Percentiles rank a stretch among this genome's conserved stretches.
These are phyloP conservation scores for Sarcophaga rosellei DNA, from an alignment of 2,888 invertebrate genomes.

Conservation along the genomic window DNA sequence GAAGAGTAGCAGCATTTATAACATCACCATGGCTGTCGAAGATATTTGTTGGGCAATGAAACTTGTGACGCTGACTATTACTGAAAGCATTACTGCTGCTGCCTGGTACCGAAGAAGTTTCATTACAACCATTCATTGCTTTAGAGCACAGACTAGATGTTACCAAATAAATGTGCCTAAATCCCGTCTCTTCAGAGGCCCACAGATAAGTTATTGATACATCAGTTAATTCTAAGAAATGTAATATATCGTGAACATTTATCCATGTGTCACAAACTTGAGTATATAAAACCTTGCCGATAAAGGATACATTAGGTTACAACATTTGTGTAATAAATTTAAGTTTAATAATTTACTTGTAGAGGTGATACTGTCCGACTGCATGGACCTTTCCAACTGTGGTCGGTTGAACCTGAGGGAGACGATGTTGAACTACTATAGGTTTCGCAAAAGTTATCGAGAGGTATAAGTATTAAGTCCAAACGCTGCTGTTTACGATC, in stretches of 20 bases:
- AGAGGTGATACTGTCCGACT: constrained; percentile 78
- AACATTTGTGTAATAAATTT: neutral
- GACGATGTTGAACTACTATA: constrained; percentile 81
- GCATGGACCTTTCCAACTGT: constrained; percentile 81
- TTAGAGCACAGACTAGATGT: constrained; percentile 84
- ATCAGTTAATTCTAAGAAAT: constrained; percentile 86
- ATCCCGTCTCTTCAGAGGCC: constrained; percentile 96
- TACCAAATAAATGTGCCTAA: constrained; percentile 92
- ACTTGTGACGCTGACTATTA: constrained; percentile 63
- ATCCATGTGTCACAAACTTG: constrained; percentile 91
- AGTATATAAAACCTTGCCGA: constrained; percentile 79
- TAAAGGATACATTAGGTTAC: neutral
- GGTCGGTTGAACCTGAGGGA: constrained; percentile 79
- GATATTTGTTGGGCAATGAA: constrained; percentile 64
- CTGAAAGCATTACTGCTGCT: constrained; percentile 43
- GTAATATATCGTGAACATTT: constrained; percentile 94
- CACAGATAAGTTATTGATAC: constrained; percentile 88
- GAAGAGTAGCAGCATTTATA: constrained; percentile 77
- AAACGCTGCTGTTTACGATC: constrained; percentile 93
- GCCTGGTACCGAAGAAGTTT: constrained; percentile 45
- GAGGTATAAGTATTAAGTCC: constrained; percentile 91
- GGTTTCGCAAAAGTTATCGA: constrained; percentile 87
- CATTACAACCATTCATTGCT: constrained; percentile 82
- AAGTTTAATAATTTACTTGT: constrained; percentile 71
- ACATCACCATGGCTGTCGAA: constrained; percentile 73